A percentile compares a stretch with the other conserved stretches of the same genome.
Conservation (phyloP, 1,140 invertebrate genomes). For the Teleogryllus occipitalis region DNA sequence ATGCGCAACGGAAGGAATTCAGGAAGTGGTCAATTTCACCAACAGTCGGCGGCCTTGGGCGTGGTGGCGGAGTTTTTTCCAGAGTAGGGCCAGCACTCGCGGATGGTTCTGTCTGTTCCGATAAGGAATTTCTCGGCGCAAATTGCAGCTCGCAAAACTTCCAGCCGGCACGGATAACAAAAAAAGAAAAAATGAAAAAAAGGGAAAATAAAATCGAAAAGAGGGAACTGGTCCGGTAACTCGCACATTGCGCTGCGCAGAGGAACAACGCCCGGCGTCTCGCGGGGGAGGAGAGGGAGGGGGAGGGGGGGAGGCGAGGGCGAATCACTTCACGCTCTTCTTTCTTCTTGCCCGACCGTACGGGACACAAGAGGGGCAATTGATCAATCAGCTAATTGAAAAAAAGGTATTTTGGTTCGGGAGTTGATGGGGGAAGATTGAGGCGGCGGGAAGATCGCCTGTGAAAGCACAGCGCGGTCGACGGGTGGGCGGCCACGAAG, state of each 20-base stretch:
- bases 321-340: not conserved
- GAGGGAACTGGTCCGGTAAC: not conserved
- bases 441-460: not conserved
- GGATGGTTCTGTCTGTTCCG: no score
- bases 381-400: slow-evolving; percentile 5
- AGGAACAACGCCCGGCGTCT: not conserved
- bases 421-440: not conserved
- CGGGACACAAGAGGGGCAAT: not conserved
- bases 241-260: not conserved
- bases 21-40: no score
- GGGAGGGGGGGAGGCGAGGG: no score
- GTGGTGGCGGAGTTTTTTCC: no score
- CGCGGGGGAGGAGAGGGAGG: no score
- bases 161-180: no score
- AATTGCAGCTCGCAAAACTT: no score
- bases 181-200: no score
- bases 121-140: no score
- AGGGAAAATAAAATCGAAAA: not conserved
- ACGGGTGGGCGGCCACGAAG: not conserved
- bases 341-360: not conserved
- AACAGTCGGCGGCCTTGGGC: no score
- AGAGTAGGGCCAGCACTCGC: no score
- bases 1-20: no score
- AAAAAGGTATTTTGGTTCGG: not conserved
- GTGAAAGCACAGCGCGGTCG: not conserved